These are phyloP conservation scores for Tamias sibiricus DNA, from an alignment of 2,113 vertebrate genomes.

Conservation along the genomic window DNA sequence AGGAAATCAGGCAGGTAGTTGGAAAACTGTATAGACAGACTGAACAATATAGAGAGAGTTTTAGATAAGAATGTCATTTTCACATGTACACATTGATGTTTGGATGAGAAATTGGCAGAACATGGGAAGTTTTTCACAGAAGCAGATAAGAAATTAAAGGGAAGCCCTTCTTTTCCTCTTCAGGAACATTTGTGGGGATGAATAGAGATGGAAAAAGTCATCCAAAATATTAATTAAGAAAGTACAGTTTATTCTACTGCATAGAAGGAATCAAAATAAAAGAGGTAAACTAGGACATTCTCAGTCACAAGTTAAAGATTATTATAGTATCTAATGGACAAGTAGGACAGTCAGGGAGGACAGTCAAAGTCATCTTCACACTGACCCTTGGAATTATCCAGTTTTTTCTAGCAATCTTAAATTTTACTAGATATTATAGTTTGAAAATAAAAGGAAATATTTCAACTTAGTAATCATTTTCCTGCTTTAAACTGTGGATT, in stretches of 20 bases:
- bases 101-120: neutral
- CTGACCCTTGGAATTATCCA: neutral
- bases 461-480: neutral
- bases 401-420: neutral
- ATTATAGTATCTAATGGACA: neutral
- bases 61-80: neutral
- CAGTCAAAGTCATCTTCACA: neutral
- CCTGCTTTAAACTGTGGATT: neutral
- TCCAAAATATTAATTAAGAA: neutral
- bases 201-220: neutral
- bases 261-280: neutral
- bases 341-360: neutral
- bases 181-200: neutral
- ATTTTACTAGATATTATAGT: neutral
- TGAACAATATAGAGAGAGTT: neutral
- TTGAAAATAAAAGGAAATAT: neutral
- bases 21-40: neutral
- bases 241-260: neutral
- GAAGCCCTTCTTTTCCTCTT: neutral
- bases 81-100: neutral
- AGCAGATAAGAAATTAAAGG: neutral
- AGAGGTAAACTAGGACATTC: neutral
- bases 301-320: neutral
- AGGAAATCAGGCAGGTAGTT: neutral
- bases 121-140: neutral